Base-by-base conservation (phyloP, 2,797 vertebrate species). In the Lacerta bilineata region DNA sequence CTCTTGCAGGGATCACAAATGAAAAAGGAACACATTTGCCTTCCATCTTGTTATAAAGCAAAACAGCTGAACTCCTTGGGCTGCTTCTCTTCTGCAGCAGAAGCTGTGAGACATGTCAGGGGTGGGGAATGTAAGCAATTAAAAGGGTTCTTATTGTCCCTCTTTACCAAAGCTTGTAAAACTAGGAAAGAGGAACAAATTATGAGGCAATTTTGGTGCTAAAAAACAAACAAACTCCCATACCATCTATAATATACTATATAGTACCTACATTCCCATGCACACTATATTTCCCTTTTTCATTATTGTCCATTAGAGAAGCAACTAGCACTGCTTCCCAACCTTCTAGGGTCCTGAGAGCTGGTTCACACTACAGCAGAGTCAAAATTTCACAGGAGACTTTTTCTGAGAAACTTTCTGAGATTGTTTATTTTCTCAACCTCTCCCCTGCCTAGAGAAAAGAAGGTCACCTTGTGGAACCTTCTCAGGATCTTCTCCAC, bases 71-170 rank as follows among this genome's bases (percentile, higher is more conserved):
- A 77, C 20, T 82, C 0, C 71, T 86, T 87, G 86, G 85, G 87
- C 87, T 92, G 85, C 81, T 1, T 25, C 69, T 1, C 69, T 86
- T 90, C 83, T 46, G 0, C 87, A 39, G 89, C 91, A 93, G 25
- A 90, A 91, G 68, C 89, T 66, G 88, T 91, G 88, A 80, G 93
- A 91, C 91, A 91, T 61, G 74, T 85, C 89, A 91, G 77, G 69
- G 76, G 55, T 83, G 87, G 93, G 74, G 82, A 87, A 93, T 72
- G 94, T 87, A 93, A 95, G 91, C 84, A 93, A 95, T 95, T 95
- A 93, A 88, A 83, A 61, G 87, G 43, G n/a, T 68, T 75, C 89
- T 85, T 15, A 18, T 88, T 92, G 88, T 83, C 90, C 86, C 80
- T 86, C 83, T 90, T 88, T 88, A 87, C 79, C 87, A 29, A 90